A percentile compares a stretch with the other conserved stretches of the same genome.
These are phyloP conservation scores for Neolamprologus variostigma DNA, from an alignment of 2,113 vertebrate species.

Conservation along the genomic window DNA sequence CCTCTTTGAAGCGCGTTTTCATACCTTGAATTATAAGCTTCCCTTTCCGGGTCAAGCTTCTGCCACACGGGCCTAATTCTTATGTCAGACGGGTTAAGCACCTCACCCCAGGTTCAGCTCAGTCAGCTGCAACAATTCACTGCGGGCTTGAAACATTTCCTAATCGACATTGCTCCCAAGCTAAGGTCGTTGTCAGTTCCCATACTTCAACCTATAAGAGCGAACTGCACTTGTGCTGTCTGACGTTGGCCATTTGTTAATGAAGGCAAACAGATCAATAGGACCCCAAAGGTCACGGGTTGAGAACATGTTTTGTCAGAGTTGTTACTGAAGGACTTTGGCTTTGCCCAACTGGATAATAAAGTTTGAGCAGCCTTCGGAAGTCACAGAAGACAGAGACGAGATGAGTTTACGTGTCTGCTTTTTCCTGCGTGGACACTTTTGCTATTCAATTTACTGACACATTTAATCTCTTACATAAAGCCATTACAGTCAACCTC, in stretches of 20 bases:
- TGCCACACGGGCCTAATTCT: neutral
- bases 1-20: conserved; percentile 12
- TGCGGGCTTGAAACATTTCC: neutral
- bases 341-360: neutral
- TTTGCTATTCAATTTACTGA: conserved; percentile 2
- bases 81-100: conserved; percentile 3
- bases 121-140: conserved; percentile 20
- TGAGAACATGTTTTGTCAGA: neutral
- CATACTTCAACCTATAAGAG: conserved; percentile 9
- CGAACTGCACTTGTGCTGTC: neutral
- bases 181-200: conserved; percentile 33
- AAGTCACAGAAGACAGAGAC: conserved; percentile 2
- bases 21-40: conserved; percentile 24
- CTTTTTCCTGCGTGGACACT: neutral
- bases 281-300: conserved; percentile 14
- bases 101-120: neutral
- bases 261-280: conserved; percentile 38
- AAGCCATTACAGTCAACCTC: conserved; percentile 3
- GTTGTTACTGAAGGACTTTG: neutral
- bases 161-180: conserved; percentile 9
- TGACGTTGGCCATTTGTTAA: conserved; percentile 28
- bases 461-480: conserved; percentile 21
- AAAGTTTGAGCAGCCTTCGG: conserved; percentile 10
- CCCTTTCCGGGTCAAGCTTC: conserved; percentile 8
- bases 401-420: neutral